These are phyloP conservation scores for Caligus rogercresseyi DNA, from an alignment of 1,140 invertebrate genomes.

Conservation along the genomic window DNA sequence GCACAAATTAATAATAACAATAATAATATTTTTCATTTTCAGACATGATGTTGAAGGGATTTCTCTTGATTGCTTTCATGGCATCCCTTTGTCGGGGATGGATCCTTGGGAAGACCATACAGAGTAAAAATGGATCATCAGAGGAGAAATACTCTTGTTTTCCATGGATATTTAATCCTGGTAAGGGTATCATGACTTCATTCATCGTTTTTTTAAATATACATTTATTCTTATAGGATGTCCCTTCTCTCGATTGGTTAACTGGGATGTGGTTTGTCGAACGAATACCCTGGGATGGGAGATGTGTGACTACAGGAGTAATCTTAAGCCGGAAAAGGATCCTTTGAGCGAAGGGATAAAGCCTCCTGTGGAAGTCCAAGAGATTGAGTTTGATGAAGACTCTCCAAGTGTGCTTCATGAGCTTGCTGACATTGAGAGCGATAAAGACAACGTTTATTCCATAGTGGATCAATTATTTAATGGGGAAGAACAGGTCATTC, in stretches of 20 bases:
- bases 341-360: no score
- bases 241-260: neutral
- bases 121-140: neutral
- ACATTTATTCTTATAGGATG: slow-evolving; percentile 12
- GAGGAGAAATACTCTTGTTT: slow-evolving; percentile 2
- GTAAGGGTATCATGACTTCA: neutral
- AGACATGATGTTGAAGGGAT: no score
- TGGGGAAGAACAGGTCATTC: neutral
- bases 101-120: neutral
- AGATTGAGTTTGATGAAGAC: no score
- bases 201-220: neutral
- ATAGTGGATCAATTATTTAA: neutral
- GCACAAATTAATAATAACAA: no score
- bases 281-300: slow-evolving; percentile 16
- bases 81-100: no score
- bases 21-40: no score
- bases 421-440: neutral
- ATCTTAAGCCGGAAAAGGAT: neutral
- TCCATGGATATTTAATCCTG: slow-evolving; percentile 15
- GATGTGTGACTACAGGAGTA: neutral
- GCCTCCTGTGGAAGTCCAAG: no score
- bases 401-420: neutral
- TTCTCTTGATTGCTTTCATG: no score
- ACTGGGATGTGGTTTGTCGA: slow-evolving; percentile 12
- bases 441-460: neutral